Evolutionary conservation across 2,113 vertebrate genomes (phyloP).

Genomic region (Psittacara wagleri): DNA sequence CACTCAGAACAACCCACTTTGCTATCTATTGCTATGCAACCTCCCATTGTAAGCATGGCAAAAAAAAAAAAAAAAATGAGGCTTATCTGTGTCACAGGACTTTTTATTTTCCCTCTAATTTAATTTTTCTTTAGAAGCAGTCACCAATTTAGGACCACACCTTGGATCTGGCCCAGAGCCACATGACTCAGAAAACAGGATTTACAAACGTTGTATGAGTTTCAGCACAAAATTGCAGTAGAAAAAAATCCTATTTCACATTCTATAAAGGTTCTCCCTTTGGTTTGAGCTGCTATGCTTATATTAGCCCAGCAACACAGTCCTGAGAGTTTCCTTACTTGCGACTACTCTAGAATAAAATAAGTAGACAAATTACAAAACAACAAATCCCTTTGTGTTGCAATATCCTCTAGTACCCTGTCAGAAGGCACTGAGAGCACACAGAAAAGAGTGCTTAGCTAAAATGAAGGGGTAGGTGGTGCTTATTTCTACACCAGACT

Average conservation of each 20-base stretch:
- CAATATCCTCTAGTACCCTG: neutral
- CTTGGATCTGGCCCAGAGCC: neutral
- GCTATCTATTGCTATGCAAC: neutral
- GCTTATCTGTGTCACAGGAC: neutral
- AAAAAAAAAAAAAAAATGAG: neutral
- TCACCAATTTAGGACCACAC: neutral
- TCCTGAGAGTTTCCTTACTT: neutral
- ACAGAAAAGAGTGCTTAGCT: neutral
- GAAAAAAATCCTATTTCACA: neutral
- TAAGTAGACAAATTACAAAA: neutral
- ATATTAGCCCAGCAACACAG: neutral
- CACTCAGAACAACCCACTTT: neutral
- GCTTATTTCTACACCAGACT: neutral
- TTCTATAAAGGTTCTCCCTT: neutral
- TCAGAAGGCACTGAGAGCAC: neutral
- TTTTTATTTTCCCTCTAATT: accelerated
- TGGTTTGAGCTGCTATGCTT: neutral
- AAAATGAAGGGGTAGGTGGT: neutral
- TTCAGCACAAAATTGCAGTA: neutral
- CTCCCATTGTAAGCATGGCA: neutral
- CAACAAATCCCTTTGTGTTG: neutral
- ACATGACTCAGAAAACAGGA: neutral
- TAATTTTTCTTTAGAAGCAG: neutral
- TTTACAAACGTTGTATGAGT: neutral
- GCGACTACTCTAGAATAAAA: neutral